A percentile compares a stretch with the other conserved stretches of the same genome.
Evolutionary conservation across 64 coral and sea anemone species (phyloP).

Genomic region (Actinia equina): DNA sequence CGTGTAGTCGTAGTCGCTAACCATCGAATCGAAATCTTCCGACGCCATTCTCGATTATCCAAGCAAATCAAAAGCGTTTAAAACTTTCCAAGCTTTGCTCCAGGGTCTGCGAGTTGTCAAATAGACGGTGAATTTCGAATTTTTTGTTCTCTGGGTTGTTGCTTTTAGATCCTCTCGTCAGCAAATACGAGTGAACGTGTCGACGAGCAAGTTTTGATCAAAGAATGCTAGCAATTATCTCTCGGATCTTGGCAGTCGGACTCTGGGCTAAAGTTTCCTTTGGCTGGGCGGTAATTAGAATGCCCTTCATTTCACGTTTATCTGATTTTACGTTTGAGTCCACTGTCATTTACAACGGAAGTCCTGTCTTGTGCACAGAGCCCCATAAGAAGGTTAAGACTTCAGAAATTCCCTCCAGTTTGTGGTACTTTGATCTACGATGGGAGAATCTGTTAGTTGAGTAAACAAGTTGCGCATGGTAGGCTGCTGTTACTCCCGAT

Average conservation of each 20-base stretch:
- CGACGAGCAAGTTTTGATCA: not conserved
- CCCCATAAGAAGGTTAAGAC: conserved; percentile 12
- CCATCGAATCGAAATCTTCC: not conserved
- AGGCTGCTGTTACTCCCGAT: not conserved
- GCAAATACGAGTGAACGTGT: not conserved
- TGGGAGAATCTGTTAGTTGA: not conserved
- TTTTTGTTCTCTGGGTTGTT: not conserved
- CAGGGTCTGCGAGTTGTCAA: not conserved
- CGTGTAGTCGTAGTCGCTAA: not conserved
- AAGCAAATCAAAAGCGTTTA: not conserved
- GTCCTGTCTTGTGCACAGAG: conserved; percentile 7
- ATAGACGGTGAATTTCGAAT: not conserved
- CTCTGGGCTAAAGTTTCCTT: conserved; percentile 7
- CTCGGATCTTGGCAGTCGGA: conserved; percentile 37
- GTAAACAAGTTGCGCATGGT: not conserved
- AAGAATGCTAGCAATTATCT: conserved; percentile 15
- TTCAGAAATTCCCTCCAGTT: not conserved
- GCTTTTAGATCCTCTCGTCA: not conserved
- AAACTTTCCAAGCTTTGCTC: not conserved
- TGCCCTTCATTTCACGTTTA: conserved; percentile 22
- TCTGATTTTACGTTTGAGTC: conserved; percentile 15
- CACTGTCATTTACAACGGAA: conserved; percentile 20
- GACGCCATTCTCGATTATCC: not conserved
- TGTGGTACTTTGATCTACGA: not conserved
- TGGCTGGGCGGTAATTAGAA: conserved; percentile 22